Evolutionary conservation across 1,140 invertebrate species (phyloP).

Genomic region (Kradibia gibbosae): DNA sequence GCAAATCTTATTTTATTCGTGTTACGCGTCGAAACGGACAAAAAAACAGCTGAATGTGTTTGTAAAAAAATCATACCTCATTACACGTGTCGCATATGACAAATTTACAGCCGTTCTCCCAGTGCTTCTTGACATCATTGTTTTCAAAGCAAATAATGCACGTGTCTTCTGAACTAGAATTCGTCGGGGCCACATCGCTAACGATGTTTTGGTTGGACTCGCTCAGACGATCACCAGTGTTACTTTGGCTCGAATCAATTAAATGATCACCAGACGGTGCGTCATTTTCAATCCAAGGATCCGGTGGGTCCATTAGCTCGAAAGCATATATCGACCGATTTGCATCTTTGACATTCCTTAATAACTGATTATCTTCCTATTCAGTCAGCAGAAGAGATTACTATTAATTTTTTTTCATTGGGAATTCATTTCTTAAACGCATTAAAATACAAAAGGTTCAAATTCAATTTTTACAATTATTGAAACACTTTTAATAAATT

Average conservation of each 20-base stretch:
- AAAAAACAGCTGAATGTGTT: not conserved
- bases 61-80: constrained; percentile 70
- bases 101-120: constrained; percentile 73
- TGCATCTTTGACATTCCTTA: constrained; percentile 75
- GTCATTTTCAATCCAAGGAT: constrained; percentile 57
- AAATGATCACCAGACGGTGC: constrained; percentile 57
- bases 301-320: constrained; percentile 70
- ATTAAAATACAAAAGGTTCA: no score
- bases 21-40: not conserved
- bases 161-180: constrained; percentile 45
- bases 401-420: no score
- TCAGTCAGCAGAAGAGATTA: constrained; percentile 35
- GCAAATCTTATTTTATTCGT: not conserved
- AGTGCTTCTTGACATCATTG: constrained; percentile 75
- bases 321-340: constrained; percentile 75
- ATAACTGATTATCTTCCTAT: constrained; percentile 75
- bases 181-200: constrained; percentile 39
- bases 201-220: constrained; percentile 59
- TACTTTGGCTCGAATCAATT: constrained; percentile 58
- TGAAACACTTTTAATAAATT: no score
- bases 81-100: constrained; percentile 77
- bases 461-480: no score
- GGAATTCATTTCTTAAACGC: no score
- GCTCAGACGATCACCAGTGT: constrained; percentile 52
- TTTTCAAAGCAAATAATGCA: constrained; percentile 80